These are phyloP conservation scores for Acrossocheilus fasciatus DNA, from an alignment of 2,797 vertebrate species.

Conservation along the genomic window DNA sequence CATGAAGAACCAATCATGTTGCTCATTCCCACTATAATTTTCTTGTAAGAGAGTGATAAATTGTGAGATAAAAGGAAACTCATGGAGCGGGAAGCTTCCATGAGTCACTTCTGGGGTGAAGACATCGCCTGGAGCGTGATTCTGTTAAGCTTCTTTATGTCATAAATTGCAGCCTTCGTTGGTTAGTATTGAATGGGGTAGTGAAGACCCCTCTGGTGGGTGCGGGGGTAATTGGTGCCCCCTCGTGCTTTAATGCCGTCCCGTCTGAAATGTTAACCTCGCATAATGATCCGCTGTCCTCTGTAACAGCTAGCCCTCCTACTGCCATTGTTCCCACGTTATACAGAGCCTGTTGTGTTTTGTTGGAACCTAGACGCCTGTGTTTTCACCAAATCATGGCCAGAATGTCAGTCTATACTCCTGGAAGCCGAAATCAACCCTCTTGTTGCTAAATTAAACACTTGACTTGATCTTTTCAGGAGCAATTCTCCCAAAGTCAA, in stretches of 20 bases:
- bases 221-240: conserved; percentile 37
- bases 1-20: neutral
- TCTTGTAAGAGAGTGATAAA: neutral
- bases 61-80: neutral
- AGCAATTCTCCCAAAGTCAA: neutral
- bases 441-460: neutral
- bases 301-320: conserved; percentile 15
- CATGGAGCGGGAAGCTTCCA: conserved; percentile 14
- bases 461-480: neutral
- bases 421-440: conserved; percentile 21
- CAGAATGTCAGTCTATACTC: conserved; percentile 14
- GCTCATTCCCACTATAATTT: neutral
- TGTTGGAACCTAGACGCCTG: neutral
- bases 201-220: conserved; percentile 29
- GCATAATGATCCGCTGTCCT: conserved; percentile 44
- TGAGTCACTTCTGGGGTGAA: conserved; percentile 32
- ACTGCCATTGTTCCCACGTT: conserved; percentile 13
- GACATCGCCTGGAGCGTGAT: conserved; percentile 10
- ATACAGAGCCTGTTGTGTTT: conserved; percentile 35
- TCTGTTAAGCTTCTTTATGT: conserved; percentile 31
- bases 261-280: conserved; percentile 52
- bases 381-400: conserved; percentile 14
- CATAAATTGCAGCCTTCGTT: conserved; percentile 53
- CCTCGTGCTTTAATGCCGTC: conserved; percentile 45
- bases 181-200: conserved; percentile 47